These are phyloP conservation scores for Rallus limicola DNA, from an alignment of 2,113 vertebrate species.

Conservation along the genomic window DNA sequence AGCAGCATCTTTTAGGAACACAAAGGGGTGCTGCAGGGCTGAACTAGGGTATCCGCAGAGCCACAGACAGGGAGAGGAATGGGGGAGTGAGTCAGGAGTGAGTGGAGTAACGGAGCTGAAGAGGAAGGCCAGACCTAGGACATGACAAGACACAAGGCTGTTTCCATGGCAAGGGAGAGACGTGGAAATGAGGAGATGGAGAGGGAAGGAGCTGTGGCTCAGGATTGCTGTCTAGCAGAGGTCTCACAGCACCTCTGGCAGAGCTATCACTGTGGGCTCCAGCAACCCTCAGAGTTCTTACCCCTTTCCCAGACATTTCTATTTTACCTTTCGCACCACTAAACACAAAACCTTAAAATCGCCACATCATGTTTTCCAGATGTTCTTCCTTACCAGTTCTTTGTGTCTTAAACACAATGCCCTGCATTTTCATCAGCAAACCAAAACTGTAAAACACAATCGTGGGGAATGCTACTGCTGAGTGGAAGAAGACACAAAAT, in stretches of 20 bases:
- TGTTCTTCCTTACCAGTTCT: not conserved
- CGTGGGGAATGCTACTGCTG: not conserved
- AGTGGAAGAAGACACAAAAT: not conserved
- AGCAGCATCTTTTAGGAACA: not conserved
- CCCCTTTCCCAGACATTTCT: not conserved
- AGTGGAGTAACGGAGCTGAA: not conserved
- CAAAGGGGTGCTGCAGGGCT: not conserved
- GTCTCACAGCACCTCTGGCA: not conserved
- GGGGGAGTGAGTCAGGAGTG: not conserved
- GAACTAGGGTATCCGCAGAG: not conserved
- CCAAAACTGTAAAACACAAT: not conserved
- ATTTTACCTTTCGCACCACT: not conserved
- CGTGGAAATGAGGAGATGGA: rapidly evolving
- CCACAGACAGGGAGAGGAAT: not conserved
- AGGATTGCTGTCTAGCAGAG: not conserved
- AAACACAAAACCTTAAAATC: not conserved
- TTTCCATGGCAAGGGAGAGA: not conserved
- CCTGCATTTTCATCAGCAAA: slow-evolving; percentile 5
- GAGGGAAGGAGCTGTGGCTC: not conserved
- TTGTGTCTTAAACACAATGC: not conserved
- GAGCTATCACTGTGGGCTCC: not conserved
- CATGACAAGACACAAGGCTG: not conserved
- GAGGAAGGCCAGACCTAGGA: not conserved
- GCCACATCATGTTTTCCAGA: not conserved
- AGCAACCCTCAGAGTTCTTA: not conserved